Percentiles rank a stretch among this genome's conserved stretches.
These are phyloP conservation scores for Apodemus speciosus DNA, from an alignment of 2,113 vertebrate species.

Conservation along the genomic window DNA sequence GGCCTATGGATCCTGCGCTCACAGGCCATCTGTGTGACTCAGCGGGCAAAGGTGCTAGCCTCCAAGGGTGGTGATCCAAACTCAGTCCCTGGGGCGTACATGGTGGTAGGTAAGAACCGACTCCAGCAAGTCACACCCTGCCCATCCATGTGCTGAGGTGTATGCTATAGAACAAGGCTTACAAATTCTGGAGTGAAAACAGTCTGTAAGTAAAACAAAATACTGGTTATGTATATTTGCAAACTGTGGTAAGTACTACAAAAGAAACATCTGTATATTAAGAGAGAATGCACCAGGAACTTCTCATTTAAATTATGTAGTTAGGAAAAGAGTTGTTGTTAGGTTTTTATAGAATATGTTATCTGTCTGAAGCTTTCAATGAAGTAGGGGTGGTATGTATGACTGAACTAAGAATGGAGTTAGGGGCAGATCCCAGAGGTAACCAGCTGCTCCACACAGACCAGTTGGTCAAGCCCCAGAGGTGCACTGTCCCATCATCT, in stretches of 20 bases:
- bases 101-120: too few relatives aligned
- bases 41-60: not conserved
- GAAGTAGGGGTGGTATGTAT: not conserved
- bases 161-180: not conserved
- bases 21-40: not conserved
- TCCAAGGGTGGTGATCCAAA: not conserved
- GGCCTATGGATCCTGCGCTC: not conserved
- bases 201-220: not conserved
- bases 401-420: not conserved
- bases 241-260: not conserved
- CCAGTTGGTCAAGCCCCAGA: not conserved
- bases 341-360: not conserved
- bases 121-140: not conserved
- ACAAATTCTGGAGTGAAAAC: not conserved
- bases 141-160: too few relatives aligned
- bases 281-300: not conserved
- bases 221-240: not conserved
- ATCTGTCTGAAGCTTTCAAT: not conserved
- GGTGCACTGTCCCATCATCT: not conserved
- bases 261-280: not conserved
- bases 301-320: not conserved
- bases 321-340: conserved; percentile 9
- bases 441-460: not conserved
- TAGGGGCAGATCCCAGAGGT: not conserved
- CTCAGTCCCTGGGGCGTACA: not conserved